These are phyloP conservation scores for Bombus terrestris DNA, from an alignment of 1,140 invertebrate species.

Conservation along the genomic window DNA sequence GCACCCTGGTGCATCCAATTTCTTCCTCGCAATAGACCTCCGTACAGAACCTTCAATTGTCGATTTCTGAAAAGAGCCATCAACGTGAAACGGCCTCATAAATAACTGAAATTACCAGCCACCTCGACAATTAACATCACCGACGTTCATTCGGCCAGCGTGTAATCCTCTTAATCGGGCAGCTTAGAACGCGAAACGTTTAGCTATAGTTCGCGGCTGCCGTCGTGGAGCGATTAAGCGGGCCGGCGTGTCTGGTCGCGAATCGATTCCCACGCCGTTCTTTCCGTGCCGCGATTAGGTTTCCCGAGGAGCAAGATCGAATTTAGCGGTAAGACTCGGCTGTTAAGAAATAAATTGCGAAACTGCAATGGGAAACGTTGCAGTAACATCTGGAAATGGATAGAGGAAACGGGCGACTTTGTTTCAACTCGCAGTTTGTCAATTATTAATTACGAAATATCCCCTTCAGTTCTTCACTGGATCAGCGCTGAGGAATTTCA, in stretches of 20 bases:
- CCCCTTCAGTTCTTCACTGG: too few relatives aligned
- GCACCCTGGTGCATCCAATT: not conserved
- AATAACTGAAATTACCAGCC: not conserved
- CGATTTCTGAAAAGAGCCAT: not conserved
- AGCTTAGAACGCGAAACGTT: not conserved
- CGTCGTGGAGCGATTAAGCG: not conserved
- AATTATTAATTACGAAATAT: slow-evolving; percentile 10
- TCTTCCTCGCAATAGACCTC: not conserved
- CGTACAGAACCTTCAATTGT: not conserved
- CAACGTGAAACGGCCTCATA: not conserved
- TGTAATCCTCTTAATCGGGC: not conserved
- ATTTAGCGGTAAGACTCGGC: slow-evolving; percentile 19
- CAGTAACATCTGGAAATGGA: slow-evolving; percentile 6
- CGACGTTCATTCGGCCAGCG: not conserved
- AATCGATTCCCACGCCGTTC: slow-evolving; percentile 28
- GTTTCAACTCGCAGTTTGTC: not conserved
- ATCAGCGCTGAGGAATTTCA: too few relatives aligned
- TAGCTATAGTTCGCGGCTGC: not conserved
- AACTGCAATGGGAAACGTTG: slow-evolving; percentile 19
- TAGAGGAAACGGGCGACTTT: not conserved
- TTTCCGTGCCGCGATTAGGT: slow-evolving; percentile 26
- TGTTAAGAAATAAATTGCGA: slow-evolving; percentile 39
- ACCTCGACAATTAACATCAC: not conserved
- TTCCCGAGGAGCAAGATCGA: slow-evolving; percentile 26
- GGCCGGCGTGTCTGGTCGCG: not conserved